Conservation (phyloP, 2,113 vertebrate genomes). For the Corvus moneduloides region DNA sequence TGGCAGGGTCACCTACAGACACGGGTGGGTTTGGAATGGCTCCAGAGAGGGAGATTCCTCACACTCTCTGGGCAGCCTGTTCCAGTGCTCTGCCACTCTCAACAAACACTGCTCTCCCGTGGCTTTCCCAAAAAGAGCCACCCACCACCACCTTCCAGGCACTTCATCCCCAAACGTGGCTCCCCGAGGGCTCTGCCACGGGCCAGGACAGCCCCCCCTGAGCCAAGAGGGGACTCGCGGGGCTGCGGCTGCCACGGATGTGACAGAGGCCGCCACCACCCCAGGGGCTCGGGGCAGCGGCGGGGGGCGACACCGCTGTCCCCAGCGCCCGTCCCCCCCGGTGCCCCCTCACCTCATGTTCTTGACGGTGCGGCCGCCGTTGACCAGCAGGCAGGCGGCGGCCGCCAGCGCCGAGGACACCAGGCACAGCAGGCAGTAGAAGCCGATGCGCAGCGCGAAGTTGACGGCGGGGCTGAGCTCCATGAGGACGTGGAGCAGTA, state of each 20-base stretch:
- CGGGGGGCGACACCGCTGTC: neutral
- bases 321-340: neutral
- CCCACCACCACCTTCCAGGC: neutral
- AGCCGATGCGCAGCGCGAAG: conserved; percentile 82
- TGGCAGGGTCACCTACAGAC: neutral
- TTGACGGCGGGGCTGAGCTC: conserved; percentile 79
- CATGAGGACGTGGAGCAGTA: conserved; percentile 76
- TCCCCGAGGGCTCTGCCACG: neutral
- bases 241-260: neutral
- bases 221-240: neutral
- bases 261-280: neutral
- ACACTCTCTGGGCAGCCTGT: neutral
- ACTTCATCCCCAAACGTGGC: accelerated
- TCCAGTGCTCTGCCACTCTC: neutral
- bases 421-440: conserved; percentile 86
- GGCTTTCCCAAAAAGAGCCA: neutral
- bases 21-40: neutral
- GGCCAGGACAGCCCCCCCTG: neutral
- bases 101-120: accelerated
- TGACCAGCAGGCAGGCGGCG: conserved; percentile 80
- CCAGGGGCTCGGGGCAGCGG: neutral
- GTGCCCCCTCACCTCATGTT: conserved; percentile 84
- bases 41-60: neutral
- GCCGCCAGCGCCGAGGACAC: conserved; percentile 67
- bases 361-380: conserved; percentile 87